Conservation (phyloP, 2,888 invertebrate species). For the Polydrusus tereticollis region DNA sequence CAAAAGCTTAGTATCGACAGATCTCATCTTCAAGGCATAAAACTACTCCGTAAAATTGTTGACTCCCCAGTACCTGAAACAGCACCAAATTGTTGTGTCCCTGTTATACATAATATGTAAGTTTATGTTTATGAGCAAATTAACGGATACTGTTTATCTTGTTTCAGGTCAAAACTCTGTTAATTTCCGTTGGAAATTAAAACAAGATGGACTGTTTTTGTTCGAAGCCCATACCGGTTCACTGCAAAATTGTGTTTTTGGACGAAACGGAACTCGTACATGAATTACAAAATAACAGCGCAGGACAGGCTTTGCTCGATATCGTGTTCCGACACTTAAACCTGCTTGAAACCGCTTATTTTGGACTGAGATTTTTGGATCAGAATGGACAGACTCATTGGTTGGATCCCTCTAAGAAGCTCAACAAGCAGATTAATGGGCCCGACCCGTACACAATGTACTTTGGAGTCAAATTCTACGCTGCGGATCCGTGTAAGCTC, state of each 20-base stretch:
- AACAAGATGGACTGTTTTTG: conserved; percentile 65
- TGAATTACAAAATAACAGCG: conserved; percentile 90
- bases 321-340: conserved; percentile 94
- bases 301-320: conserved; percentile 91
- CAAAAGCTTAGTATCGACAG: too few relatives aligned
- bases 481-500: conserved; percentile 95
- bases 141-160: conserved; percentile 4
- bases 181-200: conserved; percentile 30
- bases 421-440: conserved; percentile 87
- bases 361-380: conserved; percentile 94
- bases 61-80: too few relatives aligned
- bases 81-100: too few relatives aligned
- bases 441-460: conserved; percentile 83
- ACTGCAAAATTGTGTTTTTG: conserved; percentile 87
- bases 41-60: too few relatives aligned
- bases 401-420: conserved; percentile 91
- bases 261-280: conserved; percentile 92
- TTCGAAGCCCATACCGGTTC: conserved; percentile 62
- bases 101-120: conserved; percentile 4
- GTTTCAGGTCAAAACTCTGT: conserved; percentile 31
- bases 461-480: conserved; percentile 97
- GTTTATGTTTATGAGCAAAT: not conserved
- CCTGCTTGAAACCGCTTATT: conserved; percentile 95
- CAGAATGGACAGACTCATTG: conserved; percentile 97
- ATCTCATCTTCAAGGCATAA: not conserved